phyloP scores from a whole-genome alignment of 2,113 vertebrate species.

The Rhabdornis inornatus region DNA sequence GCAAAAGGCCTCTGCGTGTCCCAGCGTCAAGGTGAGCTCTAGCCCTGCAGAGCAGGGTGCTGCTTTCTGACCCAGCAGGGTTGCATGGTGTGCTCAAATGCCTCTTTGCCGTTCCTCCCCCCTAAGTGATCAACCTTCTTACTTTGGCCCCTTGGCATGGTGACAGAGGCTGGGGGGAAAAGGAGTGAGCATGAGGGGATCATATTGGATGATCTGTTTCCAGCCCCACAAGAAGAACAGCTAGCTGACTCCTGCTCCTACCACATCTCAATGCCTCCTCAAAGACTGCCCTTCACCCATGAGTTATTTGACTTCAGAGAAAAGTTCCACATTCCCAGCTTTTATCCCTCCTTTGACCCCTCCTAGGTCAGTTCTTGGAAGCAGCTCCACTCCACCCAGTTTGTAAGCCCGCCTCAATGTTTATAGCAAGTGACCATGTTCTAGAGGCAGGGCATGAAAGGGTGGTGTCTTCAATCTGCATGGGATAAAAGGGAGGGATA shows the following conservation, averaged over 20 bases:
- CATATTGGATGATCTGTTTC: neutral
- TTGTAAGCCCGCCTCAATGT: neutral
- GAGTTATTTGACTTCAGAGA: neutral
- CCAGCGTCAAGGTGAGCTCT: neutral
- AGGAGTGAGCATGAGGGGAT: neutral
- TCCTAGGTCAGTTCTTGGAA: neutral
- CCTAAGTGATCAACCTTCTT: neutral
- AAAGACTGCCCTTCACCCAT: neutral
- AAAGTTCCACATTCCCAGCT: neutral
- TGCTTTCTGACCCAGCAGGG: neutral
- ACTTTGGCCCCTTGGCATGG: accelerated
- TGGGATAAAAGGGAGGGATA: neutral
- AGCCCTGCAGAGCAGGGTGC: neutral
- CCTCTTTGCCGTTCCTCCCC: neutral
- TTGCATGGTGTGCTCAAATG: accelerated
- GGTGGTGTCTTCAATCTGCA: neutral
- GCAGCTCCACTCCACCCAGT: neutral
- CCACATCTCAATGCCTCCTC: neutral
- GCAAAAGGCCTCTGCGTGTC: neutral
- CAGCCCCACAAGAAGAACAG: neutral
- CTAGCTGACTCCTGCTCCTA: neutral
- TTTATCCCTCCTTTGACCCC: neutral
- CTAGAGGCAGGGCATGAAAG: neutral
- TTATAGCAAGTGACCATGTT: neutral
- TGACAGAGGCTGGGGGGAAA: neutral